phyloP scores from a whole-genome alignment of 2,113 vertebrate species.

The Sarotherodon lohbergeri region DNA sequence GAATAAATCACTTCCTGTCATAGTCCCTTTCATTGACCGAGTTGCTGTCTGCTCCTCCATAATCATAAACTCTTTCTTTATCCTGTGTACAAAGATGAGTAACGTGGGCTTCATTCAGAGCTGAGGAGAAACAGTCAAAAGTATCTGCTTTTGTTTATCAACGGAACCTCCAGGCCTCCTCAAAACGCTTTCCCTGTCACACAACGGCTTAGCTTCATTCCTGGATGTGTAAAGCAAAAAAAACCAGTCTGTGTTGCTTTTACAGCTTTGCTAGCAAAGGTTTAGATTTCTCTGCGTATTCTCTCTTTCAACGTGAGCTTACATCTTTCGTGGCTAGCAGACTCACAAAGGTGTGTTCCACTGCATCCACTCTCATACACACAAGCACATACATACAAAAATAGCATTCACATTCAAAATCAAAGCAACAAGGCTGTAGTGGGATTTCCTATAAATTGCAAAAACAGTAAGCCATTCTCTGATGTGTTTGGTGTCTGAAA shows the following conservation, averaged over 20 bases:
- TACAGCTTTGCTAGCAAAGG: not conserved
- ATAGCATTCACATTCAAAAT: not conserved
- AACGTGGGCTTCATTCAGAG: not conserved
- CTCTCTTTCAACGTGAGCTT: accelerated
- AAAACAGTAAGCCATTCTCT: not conserved
- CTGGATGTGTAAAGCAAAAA: not conserved
- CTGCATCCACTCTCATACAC: not conserved
- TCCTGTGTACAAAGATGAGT: not conserved
- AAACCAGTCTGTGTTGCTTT: not conserved
- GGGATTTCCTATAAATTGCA: not conserved
- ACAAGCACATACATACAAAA: not conserved
- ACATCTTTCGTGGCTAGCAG: not conserved
- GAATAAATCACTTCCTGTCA: not conserved
- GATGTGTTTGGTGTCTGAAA: not conserved
- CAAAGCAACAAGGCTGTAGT: not conserved
- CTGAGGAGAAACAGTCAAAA: not conserved
- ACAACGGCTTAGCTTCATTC: not conserved
- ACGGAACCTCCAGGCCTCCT: too few species aligned
- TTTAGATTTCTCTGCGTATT: not conserved
- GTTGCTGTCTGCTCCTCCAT: not conserved
- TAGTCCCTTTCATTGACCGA: not conserved
- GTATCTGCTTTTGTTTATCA: not conserved
- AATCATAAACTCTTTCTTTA: not conserved
- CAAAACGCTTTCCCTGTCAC: not conserved
- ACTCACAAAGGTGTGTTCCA: not conserved